These are phyloP conservation scores for Cylindroiulus punctatus DNA, from an alignment of 2,888 invertebrate species.

Conservation along the genomic window DNA sequence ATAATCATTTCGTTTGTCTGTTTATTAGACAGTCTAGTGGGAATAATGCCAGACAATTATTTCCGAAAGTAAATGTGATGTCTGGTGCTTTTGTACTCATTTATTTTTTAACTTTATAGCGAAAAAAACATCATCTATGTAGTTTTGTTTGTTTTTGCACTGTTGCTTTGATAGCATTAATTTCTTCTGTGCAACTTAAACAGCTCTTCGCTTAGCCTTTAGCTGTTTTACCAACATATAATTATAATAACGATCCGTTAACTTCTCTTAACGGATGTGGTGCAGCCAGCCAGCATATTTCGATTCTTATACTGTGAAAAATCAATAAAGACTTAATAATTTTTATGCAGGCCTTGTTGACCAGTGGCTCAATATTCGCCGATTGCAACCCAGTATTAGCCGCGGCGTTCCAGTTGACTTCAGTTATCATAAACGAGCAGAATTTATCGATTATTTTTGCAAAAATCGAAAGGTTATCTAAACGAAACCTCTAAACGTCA, in stretches of 20 bases:
- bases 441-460: not conserved
- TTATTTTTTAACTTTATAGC: not conserved
- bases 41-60: not conserved
- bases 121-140: not conserved
- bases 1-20: not conserved
- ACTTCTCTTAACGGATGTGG: not conserved
- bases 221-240: too few relatives aligned
- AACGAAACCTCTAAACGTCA: not conserved
- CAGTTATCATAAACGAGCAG: not conserved
- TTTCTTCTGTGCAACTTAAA: not conserved
- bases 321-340: too few relatives aligned
- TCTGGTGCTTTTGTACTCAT: not conserved
- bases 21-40: not conserved
- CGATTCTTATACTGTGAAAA: too few relatives aligned
- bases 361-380: not conserved
- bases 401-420: not conserved
- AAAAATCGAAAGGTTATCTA: conserved; percentile 12
- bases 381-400: not conserved
- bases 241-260: not conserved
- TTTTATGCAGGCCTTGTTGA: too few relatives aligned
- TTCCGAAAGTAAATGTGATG: not conserved
- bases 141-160: not conserved
- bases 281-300: not conserved
- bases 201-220: too few relatives aligned
- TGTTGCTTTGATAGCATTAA: not conserved